These are phyloP conservation scores for Drosophila serrata DNA, from an alignment of 1,140 invertebrate genomes.

Conservation along the genomic window DNA sequence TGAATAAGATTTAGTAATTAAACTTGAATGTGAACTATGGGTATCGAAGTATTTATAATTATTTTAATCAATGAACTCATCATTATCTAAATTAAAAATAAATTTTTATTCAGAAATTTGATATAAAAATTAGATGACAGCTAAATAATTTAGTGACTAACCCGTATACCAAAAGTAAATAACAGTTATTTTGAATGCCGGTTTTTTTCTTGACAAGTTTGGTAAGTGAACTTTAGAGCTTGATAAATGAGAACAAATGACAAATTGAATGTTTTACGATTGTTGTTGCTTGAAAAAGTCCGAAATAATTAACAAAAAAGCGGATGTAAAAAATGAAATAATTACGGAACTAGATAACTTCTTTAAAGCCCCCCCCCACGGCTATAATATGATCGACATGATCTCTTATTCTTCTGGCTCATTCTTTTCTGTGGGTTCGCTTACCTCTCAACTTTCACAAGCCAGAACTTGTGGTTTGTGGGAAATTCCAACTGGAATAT, in stretches of 20 bases:
- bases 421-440: not conserved
- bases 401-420: conserved; percentile 10
- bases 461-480: conserved; percentile 33
- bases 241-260: conserved; percentile 32
- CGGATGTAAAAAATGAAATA: conserved; percentile 21
- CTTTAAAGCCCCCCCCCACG: not conserved
- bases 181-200: conserved; percentile 58
- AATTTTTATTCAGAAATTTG: conserved; percentile 3
- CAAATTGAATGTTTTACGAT: conserved; percentile 12
- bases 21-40: not conserved
- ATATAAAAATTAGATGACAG: conserved; percentile 40
- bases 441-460: conserved; percentile 43
- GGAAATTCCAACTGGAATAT: conserved; percentile 49
- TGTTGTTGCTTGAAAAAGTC: conserved; percentile 10
- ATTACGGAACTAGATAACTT: conserved; percentile 37
- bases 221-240: conserved; percentile 66
- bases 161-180: conserved; percentile 12
- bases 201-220: conserved; percentile 71
- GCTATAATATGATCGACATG: conserved; percentile 11
- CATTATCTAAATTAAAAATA: not conserved
- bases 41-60: not conserved
- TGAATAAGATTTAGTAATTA: not conserved
- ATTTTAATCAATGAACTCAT: too few species aligned
- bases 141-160: conserved; percentile 29
- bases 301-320: conserved; percentile 27